phyloP scores from a whole-genome alignment of 23 tunicate species.

The Trididemnum nubilum region DNA sequence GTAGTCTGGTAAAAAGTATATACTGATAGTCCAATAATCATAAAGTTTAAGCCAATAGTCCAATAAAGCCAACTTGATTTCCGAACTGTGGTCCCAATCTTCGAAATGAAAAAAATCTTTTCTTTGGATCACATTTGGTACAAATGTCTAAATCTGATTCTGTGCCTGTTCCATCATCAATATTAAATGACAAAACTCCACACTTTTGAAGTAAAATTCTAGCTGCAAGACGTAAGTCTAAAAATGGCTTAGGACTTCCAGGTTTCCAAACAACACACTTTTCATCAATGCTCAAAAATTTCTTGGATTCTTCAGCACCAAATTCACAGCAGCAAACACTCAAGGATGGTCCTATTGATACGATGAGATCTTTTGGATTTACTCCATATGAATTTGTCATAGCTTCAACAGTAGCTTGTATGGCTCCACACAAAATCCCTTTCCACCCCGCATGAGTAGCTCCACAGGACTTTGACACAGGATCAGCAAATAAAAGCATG shows the following conservation, averaged over 20 bases:
- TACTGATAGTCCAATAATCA: not conserved
- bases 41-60: not conserved
- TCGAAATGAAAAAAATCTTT: slow-evolving; percentile 64
- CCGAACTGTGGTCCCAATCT: slow-evolving; percentile 88
- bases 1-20: no score
- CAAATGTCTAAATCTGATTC: slow-evolving; percentile 40
- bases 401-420: slow-evolving; percentile 42
- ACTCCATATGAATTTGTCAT: slow-evolving; percentile 66
- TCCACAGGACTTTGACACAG: slow-evolving; percentile 63
- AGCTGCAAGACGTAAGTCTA: slow-evolving; percentile 70
- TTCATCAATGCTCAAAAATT: slow-evolving; percentile 51
- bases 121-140: slow-evolving; percentile 81
- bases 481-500: slow-evolving; percentile 76
- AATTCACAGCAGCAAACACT: slow-evolving; percentile 90
- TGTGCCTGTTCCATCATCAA: slow-evolving; percentile 57
- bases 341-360: slow-evolving; percentile 73
- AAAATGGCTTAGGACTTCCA: slow-evolving; percentile 50
- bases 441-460: slow-evolving; percentile 97
- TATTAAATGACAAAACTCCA: slow-evolving; percentile 43
- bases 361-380: slow-evolving; percentile 60
- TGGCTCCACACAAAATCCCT: slow-evolving; percentile 64
- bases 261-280: slow-evolving; percentile 68
- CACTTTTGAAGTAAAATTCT: slow-evolving; percentile 36
- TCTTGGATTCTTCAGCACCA: slow-evolving; percentile 56
- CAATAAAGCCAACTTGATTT: slow-evolving; percentile 76